phyloP scores from a whole-genome alignment of 1,140 invertebrate genomes.

The Stegodyphus dumicola region DNA sequence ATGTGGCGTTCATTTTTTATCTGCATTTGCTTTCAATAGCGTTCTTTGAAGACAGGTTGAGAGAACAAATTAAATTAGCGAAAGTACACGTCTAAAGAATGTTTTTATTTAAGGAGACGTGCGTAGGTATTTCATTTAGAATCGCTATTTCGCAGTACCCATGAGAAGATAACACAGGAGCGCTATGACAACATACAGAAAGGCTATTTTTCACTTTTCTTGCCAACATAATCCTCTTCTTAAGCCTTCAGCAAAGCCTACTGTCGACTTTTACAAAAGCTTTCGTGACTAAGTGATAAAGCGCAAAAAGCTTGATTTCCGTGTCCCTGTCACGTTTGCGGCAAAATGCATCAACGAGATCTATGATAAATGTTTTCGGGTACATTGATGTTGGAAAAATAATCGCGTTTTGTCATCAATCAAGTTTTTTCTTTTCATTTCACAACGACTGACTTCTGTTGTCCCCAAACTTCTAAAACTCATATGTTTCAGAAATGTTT shows the following conservation, averaged over 20 bases:
- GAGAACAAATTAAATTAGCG: no score
- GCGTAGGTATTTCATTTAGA: no score
- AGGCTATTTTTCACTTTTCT: background rate
- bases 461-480: no score
- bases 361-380: constrained; percentile 42
- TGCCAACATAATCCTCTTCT: background rate
- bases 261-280: constrained; percentile 15
- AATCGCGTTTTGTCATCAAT: constrained; percentile 26
- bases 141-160: no score
- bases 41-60: no score
- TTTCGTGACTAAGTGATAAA: constrained; percentile 55
- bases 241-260: background rate
- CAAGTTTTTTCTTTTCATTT: background rate
- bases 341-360: constrained; percentile 31
- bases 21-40: no score
- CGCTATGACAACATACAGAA: no score
- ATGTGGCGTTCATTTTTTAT: no score
- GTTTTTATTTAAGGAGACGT: no score
- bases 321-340: constrained; percentile 46
- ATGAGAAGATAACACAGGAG: background rate
- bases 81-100: no score
- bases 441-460: no score
- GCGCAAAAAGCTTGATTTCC: constrained; percentile 55
- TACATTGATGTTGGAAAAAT: constrained; percentile 22
- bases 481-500: no score